Percentiles rank a stretch among this genome's conserved stretches.
These are phyloP conservation scores for Lydus trimaculatus DNA, from an alignment of 2,888 invertebrate genomes.

Conservation along the genomic window DNA sequence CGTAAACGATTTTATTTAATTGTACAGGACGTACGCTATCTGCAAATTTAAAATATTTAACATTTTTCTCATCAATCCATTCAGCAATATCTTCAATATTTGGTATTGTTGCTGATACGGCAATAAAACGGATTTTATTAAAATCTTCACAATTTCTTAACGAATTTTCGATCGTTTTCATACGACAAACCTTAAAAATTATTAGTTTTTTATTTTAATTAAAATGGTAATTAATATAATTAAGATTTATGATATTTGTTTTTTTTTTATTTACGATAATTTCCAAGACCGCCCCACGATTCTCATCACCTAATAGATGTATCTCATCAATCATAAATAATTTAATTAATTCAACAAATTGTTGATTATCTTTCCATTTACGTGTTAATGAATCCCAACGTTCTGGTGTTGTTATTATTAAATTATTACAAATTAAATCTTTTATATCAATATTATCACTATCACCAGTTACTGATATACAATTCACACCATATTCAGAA, in stretches of 20 bases:
- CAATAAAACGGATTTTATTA: constrained; percentile 69
- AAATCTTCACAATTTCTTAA: constrained; percentile 24
- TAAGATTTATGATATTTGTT: too few relatives aligned
- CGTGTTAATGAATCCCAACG: constrained; percentile 86
- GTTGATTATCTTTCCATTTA: constrained; percentile 73
- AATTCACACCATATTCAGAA: constrained; percentile 67
- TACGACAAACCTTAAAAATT: constrained; percentile 63
- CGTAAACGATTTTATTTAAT: constrained; percentile 75
- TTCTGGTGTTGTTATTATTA: constrained; percentile 83
- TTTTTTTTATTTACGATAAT: constrained; percentile 81
- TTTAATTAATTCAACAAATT: constrained; percentile 69
- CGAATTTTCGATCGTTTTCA: constrained; percentile 74
- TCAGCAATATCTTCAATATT: constrained; percentile 78
- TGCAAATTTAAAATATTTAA: constrained; percentile 65
- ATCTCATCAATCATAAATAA: constrained; percentile 80
- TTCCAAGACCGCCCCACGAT: constrained; percentile 78
- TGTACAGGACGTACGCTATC: constrained; percentile 78
- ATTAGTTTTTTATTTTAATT: too few relatives aligned
- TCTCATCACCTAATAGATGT: constrained; percentile 76
- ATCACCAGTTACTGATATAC: constrained; percentile 80
- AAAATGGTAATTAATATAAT: neutral
- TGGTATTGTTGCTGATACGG: constrained; percentile 80
- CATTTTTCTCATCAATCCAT: constrained; percentile 67
- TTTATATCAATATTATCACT: constrained; percentile 70
- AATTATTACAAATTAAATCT: constrained; percentile 60